Evolutionary conservation across 2,888 invertebrate species (phyloP).

Genomic region (Stenolophus ochropezus): DNA sequence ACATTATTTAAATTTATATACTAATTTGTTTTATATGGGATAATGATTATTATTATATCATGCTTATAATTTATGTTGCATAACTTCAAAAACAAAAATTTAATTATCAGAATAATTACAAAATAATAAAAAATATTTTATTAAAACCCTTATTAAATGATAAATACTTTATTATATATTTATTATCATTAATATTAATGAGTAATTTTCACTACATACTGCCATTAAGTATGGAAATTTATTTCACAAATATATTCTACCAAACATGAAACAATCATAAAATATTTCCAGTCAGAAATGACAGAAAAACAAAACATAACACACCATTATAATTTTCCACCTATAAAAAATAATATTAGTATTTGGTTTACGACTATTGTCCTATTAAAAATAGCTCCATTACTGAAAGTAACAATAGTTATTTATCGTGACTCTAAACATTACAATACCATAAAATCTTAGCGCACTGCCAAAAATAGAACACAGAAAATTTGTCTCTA

Average conservation of each 20-base stretch:
- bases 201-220: background rate
- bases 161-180: no score
- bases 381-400: conserved; percentile 9
- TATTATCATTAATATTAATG: no score
- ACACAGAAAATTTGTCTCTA: background rate
- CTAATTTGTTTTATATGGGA: no score
- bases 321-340: background rate
- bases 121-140: no score
- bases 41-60: no score
- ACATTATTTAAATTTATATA: no score
- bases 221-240: background rate
- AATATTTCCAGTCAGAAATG: background rate
- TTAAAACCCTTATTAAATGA: no score
- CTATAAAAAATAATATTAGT: background rate
- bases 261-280: conserved; percentile 2
- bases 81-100: no score
- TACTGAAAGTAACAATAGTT: conserved; percentile 3
- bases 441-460: conserved; percentile 9
- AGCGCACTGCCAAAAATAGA: conserved; percentile 1
- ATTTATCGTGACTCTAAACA: conserved; percentile 11
- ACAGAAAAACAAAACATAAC: background rate
- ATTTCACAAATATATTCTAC: background rate
- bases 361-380: background rate
- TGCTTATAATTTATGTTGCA: no score
- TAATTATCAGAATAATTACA: no score